These are phyloP conservation scores for Aporophyla lueneburgensis DNA, from an alignment of 2,888 invertebrate genomes.

Conservation along the genomic window DNA sequence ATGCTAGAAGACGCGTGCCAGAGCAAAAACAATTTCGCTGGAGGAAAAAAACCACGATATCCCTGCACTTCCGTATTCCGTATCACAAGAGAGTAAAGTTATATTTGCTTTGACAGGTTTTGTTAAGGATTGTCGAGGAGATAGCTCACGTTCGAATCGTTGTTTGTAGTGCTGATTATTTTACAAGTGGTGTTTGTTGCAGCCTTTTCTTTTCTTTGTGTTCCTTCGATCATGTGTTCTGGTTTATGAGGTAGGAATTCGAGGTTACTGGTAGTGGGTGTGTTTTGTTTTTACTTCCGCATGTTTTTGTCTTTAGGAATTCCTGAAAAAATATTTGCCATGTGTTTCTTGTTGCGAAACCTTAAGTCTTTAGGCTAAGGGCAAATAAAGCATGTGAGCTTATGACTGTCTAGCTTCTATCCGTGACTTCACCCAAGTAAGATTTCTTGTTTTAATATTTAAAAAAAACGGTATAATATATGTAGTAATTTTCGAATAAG, in stretches of 20 bases:
- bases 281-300: slow-evolving; percentile 38
- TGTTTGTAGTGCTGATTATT: slow-evolving; percentile 85
- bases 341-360: too few relatives aligned
- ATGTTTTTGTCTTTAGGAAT: not conserved
- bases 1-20: slow-evolving; percentile 83
- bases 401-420: not conserved
- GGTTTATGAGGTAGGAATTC: slow-evolving; percentile 54
- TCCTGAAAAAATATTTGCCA: not conserved
- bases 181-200: slow-evolving; percentile 75
- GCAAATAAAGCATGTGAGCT: accelerated
- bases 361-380: too few relatives aligned
- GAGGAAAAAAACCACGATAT: slow-evolving; percentile 71
- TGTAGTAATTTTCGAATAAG: too few relatives aligned
- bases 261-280: slow-evolving; percentile 11
- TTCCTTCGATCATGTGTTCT: slow-evolving; percentile 56
- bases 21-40: slow-evolving; percentile 83
- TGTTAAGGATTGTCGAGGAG: slow-evolving; percentile 58
- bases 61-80: slow-evolving; percentile 46
- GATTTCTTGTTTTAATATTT: too few relatives aligned
- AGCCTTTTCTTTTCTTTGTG: slow-evolving; percentile 64
- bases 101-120: slow-evolving; percentile 44
- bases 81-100: slow-evolving; percentile 53
- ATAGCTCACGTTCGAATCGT: slow-evolving; percentile 83
- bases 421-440: too few relatives aligned
- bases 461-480: too few relatives aligned